Evolutionary conservation across 2,797 vertebrate species (phyloP).

Genomic region (Bucorvus abyssinicus): DNA sequence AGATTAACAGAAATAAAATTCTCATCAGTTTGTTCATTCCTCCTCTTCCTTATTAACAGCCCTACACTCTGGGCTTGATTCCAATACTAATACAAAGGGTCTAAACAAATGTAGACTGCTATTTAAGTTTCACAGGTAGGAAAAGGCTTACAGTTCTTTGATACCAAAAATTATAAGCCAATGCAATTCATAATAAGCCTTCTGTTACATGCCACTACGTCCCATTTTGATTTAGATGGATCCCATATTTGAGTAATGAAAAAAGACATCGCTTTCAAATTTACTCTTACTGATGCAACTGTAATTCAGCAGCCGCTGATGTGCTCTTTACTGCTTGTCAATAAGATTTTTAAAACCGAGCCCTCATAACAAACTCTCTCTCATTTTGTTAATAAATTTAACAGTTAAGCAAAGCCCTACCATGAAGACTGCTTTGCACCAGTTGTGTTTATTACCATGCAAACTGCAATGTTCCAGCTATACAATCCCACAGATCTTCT

Average conservation of each 20-base stretch:
- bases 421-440: background rate
- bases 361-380: background rate
- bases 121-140: background rate
- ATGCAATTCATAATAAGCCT: background rate
- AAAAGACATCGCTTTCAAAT: background rate
- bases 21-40: background rate
- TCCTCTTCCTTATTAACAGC: background rate
- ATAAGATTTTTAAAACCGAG: background rate
- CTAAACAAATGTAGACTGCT: background rate
- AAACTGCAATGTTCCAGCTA: background rate
- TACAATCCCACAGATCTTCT: background rate
- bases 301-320: background rate
- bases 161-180: background rate
- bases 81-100: background rate
- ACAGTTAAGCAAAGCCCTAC: background rate
- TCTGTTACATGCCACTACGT: background rate
- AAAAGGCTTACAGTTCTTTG: background rate
- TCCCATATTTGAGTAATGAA: background rate
- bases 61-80: background rate
- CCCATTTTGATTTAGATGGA: background rate
- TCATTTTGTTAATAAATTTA: background rate
- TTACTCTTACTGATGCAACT: background rate
- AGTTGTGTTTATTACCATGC: background rate
- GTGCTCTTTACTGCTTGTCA: background rate
- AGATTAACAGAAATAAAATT: background rate